Conservation (phyloP, 2,113 vertebrate genomes). For the Pleuronectes platessa region DNA sequence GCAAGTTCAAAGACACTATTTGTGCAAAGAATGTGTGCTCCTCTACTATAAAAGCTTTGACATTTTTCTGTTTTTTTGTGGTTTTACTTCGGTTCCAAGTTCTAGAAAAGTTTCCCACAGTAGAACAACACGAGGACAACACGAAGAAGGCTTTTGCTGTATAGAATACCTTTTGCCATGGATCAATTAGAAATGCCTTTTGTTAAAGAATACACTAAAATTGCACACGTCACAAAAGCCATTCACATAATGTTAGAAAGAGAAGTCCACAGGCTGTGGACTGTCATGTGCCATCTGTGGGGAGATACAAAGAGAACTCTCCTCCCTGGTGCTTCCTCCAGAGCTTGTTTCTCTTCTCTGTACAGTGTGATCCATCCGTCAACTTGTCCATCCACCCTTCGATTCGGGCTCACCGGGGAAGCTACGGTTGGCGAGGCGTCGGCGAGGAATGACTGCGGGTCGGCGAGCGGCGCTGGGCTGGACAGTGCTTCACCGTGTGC, state of each 20-base stretch:
- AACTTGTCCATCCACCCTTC: conserved; percentile 4
- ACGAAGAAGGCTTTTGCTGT: conserved; percentile 68
- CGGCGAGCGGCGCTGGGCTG: conserved; percentile 36
- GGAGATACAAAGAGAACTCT: neutral
- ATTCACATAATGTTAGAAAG: conserved; percentile 64
- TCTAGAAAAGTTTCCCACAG: conserved; percentile 67
- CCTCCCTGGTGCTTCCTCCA: neutral
- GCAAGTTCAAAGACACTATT: conserved; percentile 70
- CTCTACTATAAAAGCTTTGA: conserved; percentile 65
- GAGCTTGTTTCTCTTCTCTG: conserved; percentile 30
- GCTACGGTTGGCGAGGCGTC: conserved; percentile 68
- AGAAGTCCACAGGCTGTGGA: conserved; percentile 48
- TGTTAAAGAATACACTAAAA: conserved; percentile 77
- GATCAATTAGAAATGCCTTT: conserved; percentile 66
- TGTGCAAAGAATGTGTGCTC: conserved; percentile 78
- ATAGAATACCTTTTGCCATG: conserved; percentile 56
- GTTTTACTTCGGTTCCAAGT: conserved; percentile 14
- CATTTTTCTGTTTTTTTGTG: conserved; percentile 31
- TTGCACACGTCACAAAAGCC: conserved; percentile 78
- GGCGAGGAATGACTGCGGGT: conserved; percentile 43
- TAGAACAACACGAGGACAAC: conserved; percentile 74
- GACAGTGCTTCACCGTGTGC: conserved; percentile 61
- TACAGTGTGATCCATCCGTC: conserved; percentile 52
- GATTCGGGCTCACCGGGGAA: conserved; percentile 44
- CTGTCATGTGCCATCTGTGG: conserved; percentile 3